A percentile compares a stretch with the other conserved stretches of the same genome.
phyloP scores from a whole-genome alignment of 2,888 invertebrate genomes.

The Pecten maximus region DNA sequence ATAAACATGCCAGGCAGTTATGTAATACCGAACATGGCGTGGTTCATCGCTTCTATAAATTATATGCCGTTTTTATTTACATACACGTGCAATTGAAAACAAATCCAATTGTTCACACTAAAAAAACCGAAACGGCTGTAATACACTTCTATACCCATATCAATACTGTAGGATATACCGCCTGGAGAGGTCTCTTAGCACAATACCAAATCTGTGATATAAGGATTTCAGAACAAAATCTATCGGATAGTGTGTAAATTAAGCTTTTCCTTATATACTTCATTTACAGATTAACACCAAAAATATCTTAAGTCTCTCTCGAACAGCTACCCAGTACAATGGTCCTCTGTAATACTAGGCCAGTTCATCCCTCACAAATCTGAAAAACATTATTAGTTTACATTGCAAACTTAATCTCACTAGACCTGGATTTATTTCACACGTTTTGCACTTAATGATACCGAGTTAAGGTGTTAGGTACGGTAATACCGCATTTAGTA shows the following conservation, averaged over 20 bases:
- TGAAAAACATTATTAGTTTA: background rate
- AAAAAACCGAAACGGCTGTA: background rate
- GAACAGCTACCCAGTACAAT: background rate
- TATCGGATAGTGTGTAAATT: background rate
- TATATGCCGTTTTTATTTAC: background rate
- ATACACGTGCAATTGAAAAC: constrained; percentile 7
- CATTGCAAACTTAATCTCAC: background rate
- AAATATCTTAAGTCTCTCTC: background rate
- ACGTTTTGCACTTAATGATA: background rate
- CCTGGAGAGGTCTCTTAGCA: background rate
- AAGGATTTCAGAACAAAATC: background rate
- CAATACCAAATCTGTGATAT: background rate
- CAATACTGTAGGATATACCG: background rate
- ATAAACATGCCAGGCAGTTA: too few species aligned
- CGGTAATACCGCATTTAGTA: background rate
- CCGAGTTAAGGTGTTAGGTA: background rate
- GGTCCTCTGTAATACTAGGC: background rate
- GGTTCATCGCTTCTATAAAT: too few species aligned
- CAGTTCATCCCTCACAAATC: background rate
- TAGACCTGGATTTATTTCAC: background rate
- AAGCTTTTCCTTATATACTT: background rate
- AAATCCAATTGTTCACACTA: background rate
- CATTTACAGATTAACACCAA: constrained; percentile 20
- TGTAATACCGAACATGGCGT: background rate
- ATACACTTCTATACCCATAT: background rate